Conservation (phyloP, 2,113 vertebrate genomes). For the Trichechus manatus region DNA sequence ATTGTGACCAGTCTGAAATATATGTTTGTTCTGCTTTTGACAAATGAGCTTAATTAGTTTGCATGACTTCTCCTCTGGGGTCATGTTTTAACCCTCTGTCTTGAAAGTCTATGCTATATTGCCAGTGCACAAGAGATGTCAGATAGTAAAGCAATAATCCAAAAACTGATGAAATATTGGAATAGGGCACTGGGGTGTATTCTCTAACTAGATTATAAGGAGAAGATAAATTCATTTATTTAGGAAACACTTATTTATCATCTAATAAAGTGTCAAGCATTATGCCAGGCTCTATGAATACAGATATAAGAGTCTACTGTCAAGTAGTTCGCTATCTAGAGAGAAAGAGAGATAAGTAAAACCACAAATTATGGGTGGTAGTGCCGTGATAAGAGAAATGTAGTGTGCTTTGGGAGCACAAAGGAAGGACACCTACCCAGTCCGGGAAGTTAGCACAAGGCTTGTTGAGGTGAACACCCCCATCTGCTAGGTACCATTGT, state of each 20-base stretch:
- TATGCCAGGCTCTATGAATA: background rate
- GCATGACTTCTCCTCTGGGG: background rate
- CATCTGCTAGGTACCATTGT: background rate
- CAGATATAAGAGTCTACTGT: background rate
- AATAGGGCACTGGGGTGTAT: background rate
- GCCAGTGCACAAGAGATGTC: background rate
- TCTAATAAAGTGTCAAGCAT: background rate
- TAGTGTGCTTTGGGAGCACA: background rate
- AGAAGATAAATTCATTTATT: background rate
- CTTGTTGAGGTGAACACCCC: background rate
- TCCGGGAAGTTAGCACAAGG: background rate
- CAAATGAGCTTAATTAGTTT: conserved; percentile 51
- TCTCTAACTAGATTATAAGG: conserved; percentile 22
- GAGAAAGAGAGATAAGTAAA: background rate
- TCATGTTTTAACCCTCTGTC: background rate
- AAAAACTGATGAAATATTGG: background rate
- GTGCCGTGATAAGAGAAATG: background rate
- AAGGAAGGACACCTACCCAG: background rate
- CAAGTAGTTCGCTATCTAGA: background rate
- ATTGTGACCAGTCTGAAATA: conserved; percentile 47
- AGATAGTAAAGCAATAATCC: background rate
- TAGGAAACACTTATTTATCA: background rate
- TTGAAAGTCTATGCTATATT: conserved; percentile 24
- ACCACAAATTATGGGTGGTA: background rate
- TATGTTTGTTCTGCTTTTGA: conserved; percentile 37